A percentile compares a stretch with the other conserved stretches of the same genome.
Conservation (phyloP, 2,888 invertebrate species). For the Acholoe squamosa region DNA sequence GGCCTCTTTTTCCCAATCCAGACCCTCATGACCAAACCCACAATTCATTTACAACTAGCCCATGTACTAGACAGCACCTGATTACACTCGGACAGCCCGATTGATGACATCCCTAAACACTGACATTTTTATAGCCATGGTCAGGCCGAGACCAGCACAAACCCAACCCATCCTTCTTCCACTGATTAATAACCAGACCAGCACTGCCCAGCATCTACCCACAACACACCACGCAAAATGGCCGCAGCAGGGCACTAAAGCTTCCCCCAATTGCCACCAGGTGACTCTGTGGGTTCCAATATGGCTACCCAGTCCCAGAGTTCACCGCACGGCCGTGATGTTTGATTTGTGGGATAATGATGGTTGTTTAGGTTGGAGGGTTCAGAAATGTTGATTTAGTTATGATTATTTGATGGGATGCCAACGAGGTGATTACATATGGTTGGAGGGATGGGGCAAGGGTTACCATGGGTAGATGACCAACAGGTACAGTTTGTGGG, state of each 20-base stretch:
- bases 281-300: conserved; percentile 3
- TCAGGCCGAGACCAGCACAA: background rate
- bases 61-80: background rate
- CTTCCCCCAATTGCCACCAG: background rate
- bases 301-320: background rate
- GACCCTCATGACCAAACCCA: too few relatives aligned
- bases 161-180: background rate
- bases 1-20: too few relatives aligned
- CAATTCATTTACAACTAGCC: too few relatives aligned
- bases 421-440: too few relatives aligned
- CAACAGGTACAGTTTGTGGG: too few relatives aligned
- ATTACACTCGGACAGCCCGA: background rate
- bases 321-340: background rate
- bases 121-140: background rate
- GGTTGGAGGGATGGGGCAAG: too few relatives aligned
- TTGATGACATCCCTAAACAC: conserved; percentile 3
- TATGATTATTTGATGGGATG: too few relatives aligned
- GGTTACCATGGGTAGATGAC: too few relatives aligned
- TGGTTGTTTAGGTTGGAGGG: background rate
- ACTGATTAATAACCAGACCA: background rate
- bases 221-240: background rate
- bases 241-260: too few relatives aligned
- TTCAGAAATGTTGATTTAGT: too few relatives aligned
- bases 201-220: background rate
- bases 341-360: background rate